Evolutionary conservation across 2,797 vertebrate genomes (phyloP).

Genomic region (Antennarius maculatus): DNA sequence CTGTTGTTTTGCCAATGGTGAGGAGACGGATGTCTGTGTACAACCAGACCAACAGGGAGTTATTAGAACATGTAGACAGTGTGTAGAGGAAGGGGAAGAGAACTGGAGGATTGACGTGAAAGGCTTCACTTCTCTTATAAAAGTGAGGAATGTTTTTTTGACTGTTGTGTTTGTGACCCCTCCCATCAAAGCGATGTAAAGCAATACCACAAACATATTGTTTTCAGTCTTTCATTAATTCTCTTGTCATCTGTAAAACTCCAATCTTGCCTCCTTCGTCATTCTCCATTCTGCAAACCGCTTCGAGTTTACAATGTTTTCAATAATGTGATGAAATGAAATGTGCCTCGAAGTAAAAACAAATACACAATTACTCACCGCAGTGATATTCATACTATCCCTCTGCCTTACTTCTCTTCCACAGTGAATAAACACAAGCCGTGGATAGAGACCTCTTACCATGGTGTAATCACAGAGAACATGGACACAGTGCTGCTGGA

Average conservation of each 20-base stretch:
- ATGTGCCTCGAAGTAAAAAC: background rate
- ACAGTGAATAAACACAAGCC: slow-evolving; percentile 99
- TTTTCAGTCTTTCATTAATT: background rate
- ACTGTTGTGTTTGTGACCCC: background rate
- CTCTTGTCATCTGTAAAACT: slow-evolving; percentile 19
- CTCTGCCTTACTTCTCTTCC: slow-evolving; percentile 22
- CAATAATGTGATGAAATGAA: background rate
- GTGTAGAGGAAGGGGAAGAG: background rate
- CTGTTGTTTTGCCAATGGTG: slow-evolving; percentile 3
- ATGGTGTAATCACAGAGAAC: slow-evolving; percentile 97
- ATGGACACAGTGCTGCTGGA: slow-evolving; percentile 95
- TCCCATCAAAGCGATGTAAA: slow-evolving; percentile 10
- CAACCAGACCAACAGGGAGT: background rate
- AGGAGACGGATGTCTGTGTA: slow-evolving; percentile 1
- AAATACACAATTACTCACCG: background rate
- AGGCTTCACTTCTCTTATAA: slow-evolving; percentile 2
- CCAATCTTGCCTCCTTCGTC: background rate
- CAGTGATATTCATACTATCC: background rate
- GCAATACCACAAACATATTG: slow-evolving; percentile 6
- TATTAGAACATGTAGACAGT: background rate
- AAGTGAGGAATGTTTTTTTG: background rate
- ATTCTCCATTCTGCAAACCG: slow-evolving; percentile 5
- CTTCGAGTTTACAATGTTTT: background rate
- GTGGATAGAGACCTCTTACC: slow-evolving; percentile 98
- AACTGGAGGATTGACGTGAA: background rate